phyloP scores from a whole-genome alignment of 2,797 vertebrate species.

The Sphenodon punctatus region DNA sequence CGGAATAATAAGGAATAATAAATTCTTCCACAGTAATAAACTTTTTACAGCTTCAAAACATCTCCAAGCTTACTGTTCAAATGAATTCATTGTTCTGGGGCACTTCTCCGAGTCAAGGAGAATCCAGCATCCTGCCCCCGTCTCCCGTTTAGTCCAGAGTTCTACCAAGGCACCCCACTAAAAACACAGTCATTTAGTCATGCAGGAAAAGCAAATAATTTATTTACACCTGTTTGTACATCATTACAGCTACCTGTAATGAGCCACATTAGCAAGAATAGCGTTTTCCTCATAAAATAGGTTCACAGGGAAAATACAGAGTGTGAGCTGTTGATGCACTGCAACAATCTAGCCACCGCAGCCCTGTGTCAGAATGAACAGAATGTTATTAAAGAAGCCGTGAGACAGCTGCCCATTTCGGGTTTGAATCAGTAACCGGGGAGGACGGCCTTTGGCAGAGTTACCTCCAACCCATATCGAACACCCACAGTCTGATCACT shows the following conservation, averaged over 20 bases:
- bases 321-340: slow-evolving; percentile 12
- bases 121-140: no score
- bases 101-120: no score
- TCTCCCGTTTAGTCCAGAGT: no score
- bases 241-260: slow-evolving; percentile 63
- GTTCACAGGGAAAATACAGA: slow-evolving; percentile 32
- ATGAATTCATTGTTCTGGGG: no score
- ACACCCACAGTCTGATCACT: slow-evolving; percentile 1
- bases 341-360: background rate
- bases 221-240: slow-evolving; percentile 80
- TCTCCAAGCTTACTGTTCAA: no score
- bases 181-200: slow-evolving; percentile 45
- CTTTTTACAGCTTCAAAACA: no score
- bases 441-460: background rate
- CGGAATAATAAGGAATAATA: no score
- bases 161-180: no score
- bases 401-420: background rate
- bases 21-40: no score
- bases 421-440: background rate
- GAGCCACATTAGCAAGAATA: slow-evolving; percentile 32
- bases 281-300: background rate
- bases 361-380: slow-evolving; percentile 12
- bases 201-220: slow-evolving; percentile 77
- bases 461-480: background rate
- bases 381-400: background rate